phyloP scores from a whole-genome alignment of 2,797 vertebrate species.

The Lerista edwardsae region DNA sequence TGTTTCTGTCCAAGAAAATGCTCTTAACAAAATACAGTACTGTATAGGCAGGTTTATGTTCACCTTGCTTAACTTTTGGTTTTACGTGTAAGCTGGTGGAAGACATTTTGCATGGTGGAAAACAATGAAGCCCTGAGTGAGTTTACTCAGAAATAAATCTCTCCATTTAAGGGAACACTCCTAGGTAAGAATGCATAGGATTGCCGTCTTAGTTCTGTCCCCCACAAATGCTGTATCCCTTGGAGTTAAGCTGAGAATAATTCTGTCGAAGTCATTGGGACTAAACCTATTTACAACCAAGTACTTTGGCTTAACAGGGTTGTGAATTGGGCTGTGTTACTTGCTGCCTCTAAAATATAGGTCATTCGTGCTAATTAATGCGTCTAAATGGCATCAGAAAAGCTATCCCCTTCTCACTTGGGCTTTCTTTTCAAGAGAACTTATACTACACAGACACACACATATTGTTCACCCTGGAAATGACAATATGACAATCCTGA shows the following conservation, averaged over 20 bases:
- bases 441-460: not conserved
- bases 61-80: not conserved
- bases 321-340: not conserved
- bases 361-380: conserved; percentile 20
- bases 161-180: not conserved
- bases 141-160: not conserved
- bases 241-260: not conserved
- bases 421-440: not conserved
- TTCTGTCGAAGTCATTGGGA: not conserved
- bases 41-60: not conserved
- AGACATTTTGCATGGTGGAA: not conserved
- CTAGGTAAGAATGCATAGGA: not conserved
- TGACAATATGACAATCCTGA: not conserved
- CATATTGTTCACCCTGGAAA: not conserved
- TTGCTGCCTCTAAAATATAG: conserved; percentile 23
- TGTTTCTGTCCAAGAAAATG: too few relatives aligned
- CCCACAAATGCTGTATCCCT: too few relatives aligned
- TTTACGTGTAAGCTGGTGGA: not conserved
- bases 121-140: not conserved
- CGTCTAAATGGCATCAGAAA: not conserved
- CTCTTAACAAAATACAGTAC: not conserved
- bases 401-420: not conserved
- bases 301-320: not conserved
- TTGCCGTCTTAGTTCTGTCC: not conserved
- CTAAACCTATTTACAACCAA: not conserved